Percentiles rank a stretch among this genome's conserved stretches.
Evolutionary conservation across 1,140 invertebrate species (phyloP).

Genomic region (Goniozus legneri): DNA sequence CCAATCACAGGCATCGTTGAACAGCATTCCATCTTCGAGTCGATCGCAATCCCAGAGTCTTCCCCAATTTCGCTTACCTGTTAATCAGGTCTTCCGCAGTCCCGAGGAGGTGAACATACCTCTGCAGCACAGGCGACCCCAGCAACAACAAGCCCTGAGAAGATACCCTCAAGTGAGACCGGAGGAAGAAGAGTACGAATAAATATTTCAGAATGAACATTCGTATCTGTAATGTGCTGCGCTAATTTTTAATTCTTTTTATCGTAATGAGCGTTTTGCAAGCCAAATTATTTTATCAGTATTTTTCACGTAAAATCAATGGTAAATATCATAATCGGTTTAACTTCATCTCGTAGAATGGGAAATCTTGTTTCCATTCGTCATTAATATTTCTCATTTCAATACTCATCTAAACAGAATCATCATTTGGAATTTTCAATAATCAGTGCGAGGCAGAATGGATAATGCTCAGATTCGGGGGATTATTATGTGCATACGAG

Average conservation of each 20-base stretch:
- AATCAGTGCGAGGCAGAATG: background rate
- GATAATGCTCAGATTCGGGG: background rate
- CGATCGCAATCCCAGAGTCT: slow-evolving; percentile 34
- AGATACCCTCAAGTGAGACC: slow-evolving; percentile 50
- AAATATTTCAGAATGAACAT: too few species aligned
- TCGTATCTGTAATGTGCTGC: too few species aligned
- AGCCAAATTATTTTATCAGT: background rate
- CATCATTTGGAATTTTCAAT: too few species aligned
- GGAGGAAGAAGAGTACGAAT: slow-evolving; percentile 51
- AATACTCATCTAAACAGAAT: too few species aligned
- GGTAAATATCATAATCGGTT: background rate
- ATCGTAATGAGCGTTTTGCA: background rate
- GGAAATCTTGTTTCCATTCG: background rate
- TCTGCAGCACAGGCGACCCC: slow-evolving; percentile 69
- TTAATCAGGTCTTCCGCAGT: slow-evolving; percentile 72
- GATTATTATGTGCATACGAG: background rate
- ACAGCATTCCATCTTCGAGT: slow-evolving; percentile 42
- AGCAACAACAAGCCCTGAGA: slow-evolving; percentile 34
- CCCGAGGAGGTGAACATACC: slow-evolving; percentile 85
- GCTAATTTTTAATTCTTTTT: background rate
- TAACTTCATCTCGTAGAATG: background rate
- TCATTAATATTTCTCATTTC: background rate
- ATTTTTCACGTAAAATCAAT: background rate
- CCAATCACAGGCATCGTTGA: slow-evolving; percentile 36
- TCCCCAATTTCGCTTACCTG: slow-evolving; percentile 41